Evolutionary conservation across 2,113 vertebrate genomes (phyloP), one percentile per base, ranked within the genome.

Genomic region (Coreoperca whiteheadi): DNA sequence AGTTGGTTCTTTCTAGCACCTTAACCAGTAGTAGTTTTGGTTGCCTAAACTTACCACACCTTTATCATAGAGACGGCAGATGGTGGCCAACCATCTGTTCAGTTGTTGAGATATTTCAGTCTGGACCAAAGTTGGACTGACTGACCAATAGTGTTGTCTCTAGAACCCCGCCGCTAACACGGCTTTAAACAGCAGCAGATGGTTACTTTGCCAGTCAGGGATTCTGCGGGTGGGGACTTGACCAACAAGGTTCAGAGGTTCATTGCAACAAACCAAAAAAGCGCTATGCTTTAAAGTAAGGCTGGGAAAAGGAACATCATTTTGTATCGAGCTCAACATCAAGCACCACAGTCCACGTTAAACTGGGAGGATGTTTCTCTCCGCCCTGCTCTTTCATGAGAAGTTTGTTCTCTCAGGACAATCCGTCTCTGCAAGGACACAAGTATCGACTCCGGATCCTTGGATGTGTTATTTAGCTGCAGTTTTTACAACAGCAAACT

Each of bases 321-420:
- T 56, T 71, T 66, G 64, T 74, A 72, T 75, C 61, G 46, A 77
- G 65, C 25, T 56, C n/a, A 59, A 65, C 68, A 74, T 78, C 48
- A 70, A 78, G 37, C 46, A 18, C 73, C 73, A 54, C 51, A 76
- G 34, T 28, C 18, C 20, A n/a, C 9, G 15, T 59, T 57, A 51
- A 60, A 81, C 39, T 32, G 51, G 3, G 30, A 72, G n/a, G 66
- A 63, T 46, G 48, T 67, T 57, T 74, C 63, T 63, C 28, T 25
- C 50, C n/a, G 48, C 8, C 8, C 59, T 66, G 37, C 76, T 72
- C 48, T 83, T 71, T 88, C 30, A 86, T 50, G 37, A 53, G 25
- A 63, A 59, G 67, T 79, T 87, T 79, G 77, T 82, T 86, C 41
- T 75, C 46, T 46, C 39, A 0, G 51, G 16, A 81, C 15, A 0